Conservation (phyloP, 2,113 vertebrate genomes). For the Ariopsis seemanni region DNA sequence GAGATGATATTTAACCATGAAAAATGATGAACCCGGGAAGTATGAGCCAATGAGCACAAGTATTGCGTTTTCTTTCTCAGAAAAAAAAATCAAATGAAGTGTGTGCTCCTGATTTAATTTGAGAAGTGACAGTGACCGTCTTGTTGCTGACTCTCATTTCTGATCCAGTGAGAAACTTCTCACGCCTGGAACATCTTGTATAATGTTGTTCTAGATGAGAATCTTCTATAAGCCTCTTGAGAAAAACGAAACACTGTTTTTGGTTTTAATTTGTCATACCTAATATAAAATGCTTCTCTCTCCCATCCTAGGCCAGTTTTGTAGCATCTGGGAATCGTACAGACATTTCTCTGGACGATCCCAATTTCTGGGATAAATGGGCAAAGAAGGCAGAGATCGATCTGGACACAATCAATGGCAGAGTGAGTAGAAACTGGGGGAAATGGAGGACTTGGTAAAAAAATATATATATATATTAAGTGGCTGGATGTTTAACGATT, state of each 20-base stretch:
- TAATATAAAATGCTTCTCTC: neutral
- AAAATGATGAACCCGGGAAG: neutral
- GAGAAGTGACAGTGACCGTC: neutral
- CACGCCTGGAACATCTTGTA: neutral
- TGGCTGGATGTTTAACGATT: neutral
- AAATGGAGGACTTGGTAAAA: neutral
- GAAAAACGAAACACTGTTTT: neutral
- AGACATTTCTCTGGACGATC: conserved; percentile 97
- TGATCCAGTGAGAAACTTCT: neutral
- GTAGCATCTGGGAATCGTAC: conserved; percentile 98
- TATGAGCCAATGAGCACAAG: neutral
- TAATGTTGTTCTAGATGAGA: neutral
- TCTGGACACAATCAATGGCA: conserved; percentile 88
- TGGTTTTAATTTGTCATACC: neutral
- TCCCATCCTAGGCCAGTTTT: conserved; percentile 86
- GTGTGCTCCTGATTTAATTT: neutral
- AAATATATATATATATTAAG: neutral
- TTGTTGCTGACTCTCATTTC: neutral
- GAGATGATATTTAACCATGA: neutral
- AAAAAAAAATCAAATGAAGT: neutral
- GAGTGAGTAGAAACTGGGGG: conserved; percentile 78
- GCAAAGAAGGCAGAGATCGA: conserved; percentile 99
- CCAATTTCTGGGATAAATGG: conserved; percentile 99
- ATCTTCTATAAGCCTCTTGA: neutral
- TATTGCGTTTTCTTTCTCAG: neutral